These are phyloP conservation scores for Lucilia sericata DNA, from an alignment of 1,140 invertebrate genomes.

Conservation along the genomic window DNA sequence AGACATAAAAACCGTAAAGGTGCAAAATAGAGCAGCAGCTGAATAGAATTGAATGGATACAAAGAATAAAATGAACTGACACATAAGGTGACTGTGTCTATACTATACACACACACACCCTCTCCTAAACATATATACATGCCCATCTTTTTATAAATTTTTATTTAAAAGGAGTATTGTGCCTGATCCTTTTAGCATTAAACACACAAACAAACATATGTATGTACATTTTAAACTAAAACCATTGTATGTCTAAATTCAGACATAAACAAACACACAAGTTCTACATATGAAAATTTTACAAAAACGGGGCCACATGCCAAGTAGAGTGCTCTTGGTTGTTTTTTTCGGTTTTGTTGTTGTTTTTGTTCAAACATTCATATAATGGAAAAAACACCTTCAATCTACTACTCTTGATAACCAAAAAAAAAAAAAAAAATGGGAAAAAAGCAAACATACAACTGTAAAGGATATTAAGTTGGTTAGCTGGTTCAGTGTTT, in stretches of 20 bases:
- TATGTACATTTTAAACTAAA: neutral
- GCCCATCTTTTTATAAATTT: no score
- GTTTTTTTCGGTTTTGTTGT: slow-evolving; percentile 8
- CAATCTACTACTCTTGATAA: slow-evolving; percentile 10
- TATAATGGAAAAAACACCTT: neutral
- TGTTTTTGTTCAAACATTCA: neutral
- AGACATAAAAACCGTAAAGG: slow-evolving; percentile 40
- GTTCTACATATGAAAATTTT: neutral
- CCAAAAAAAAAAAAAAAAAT: neutral
- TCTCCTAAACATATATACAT: neutral
- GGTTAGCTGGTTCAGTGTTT: neutral
- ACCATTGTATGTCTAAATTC: neutral
- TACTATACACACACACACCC: neutral
- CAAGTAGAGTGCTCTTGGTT: slow-evolving; percentile 33
- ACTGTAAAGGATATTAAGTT: slow-evolving; percentile 17
- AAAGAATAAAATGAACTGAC: neutral
- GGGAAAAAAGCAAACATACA: no score
- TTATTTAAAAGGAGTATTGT: no score
- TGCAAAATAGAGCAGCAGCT: slow-evolving; percentile 37
- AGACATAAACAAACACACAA: neutral
- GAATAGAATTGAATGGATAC: slow-evolving; percentile 15
- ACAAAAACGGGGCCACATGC: slow-evolving; percentile 33
- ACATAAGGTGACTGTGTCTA: neutral
- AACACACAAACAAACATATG: slow-evolving; percentile 11
- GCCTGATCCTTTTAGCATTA: neutral